Evolutionary conservation across 1,140 invertebrate genomes (phyloP), one percentile per base, ranked within the genome.

Genomic region (Neodiprion fabricii): DNA sequence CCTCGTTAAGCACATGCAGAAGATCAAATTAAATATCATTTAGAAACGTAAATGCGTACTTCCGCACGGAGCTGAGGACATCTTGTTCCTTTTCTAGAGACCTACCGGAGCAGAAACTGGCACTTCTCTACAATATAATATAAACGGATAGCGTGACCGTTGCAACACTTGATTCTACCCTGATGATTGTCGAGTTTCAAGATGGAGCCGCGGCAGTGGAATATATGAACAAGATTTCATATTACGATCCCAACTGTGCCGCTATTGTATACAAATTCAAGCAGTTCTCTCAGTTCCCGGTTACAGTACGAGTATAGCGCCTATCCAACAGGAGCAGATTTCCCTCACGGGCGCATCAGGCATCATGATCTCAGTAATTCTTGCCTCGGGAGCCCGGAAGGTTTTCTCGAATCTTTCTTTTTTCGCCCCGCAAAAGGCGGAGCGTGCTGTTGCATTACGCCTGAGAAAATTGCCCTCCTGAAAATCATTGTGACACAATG

Each of bases 251-350:
- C 81, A 40, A 40, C 28, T 40, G 28, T 40, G 5, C 28, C 1
- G 79, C 85, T 85, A 86, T 86, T 86, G 85, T 86, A 86, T 86
- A 86, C 85, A 86, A 86, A 85, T 85, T 83, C 80, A 79, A 80
- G 53, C n/a, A 14, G 53, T 61, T 61, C 53, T 17, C 53, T 61
- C 11, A 14, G 17, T 21, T 21, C 17, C 17, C 17, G 17, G 17
- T 21, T 21, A 21, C 17, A 21, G 17, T 21, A 21, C 17, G 17
- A 21, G 17, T 21, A 21, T 21, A 21, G 17, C 17, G 17, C 17
- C 17, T 21, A 21, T 21, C 17, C 17, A 21, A 21, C 17, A 21
- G 17, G 17, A 21, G 53, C 53, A 61, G 53, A 61, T 61, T 40
- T 40, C 28, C 28, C 28, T 40, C 28, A 40, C 5, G 28, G 28